Conservation (phyloP, 2,797 vertebrate genomes). For the Micropoecilia bifurca region DNA sequence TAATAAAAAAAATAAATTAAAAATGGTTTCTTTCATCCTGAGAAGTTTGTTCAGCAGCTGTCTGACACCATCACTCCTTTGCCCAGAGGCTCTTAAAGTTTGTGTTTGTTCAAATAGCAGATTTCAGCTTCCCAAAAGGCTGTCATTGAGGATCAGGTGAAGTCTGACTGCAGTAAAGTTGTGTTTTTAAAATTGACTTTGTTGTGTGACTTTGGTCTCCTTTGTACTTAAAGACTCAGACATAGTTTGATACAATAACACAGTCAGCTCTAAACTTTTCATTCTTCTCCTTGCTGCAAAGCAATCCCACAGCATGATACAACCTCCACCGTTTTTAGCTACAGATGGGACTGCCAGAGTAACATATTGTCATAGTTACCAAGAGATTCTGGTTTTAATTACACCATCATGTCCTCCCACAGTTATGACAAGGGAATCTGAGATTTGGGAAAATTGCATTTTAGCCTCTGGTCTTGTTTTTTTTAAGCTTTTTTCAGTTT, state of each 20-base stretch:
- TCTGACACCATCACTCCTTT: background rate
- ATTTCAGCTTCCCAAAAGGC: background rate
- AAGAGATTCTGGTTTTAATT: background rate
- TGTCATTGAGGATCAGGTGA: background rate
- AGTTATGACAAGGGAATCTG: background rate
- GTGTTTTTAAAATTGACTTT: background rate
- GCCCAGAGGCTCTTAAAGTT: background rate
- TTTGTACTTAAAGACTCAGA: background rate
- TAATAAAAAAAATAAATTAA: background rate
- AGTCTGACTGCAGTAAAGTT: background rate
- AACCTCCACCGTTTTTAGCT: background rate
- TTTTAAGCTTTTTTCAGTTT: background rate
- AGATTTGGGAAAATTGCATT: background rate
- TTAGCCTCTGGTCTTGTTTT: background rate
- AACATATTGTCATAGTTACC: background rate
- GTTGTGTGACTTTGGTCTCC: background rate
- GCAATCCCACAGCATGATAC: background rate
- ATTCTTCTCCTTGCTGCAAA: background rate
- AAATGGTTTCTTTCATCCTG: background rate
- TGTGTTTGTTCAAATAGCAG: background rate
- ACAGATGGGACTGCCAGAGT: background rate
- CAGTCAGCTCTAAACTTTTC: background rate
- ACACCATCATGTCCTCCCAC: background rate
- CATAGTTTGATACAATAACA: background rate
- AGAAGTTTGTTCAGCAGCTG: background rate